Evolutionary conservation across 2,888 invertebrate species (phyloP), one percentile per base, ranked within the genome.

Genomic region (Eremobia ochroleuca): DNA sequence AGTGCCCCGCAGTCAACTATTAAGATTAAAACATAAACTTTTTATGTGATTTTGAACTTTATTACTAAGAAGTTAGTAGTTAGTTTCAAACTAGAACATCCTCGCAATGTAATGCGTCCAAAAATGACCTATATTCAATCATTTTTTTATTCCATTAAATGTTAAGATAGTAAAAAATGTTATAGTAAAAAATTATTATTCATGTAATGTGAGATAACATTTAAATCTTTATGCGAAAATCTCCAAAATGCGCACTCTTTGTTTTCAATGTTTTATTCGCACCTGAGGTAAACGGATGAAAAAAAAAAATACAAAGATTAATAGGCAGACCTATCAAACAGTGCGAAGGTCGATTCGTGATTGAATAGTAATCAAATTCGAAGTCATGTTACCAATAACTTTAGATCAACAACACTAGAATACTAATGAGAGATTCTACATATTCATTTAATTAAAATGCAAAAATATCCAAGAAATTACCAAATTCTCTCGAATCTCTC

Each of bases 401-500:
- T 77, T 66, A 77, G 59, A 73, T 37, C 68, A 68, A 78, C 25
- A 58, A 64, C 59, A 70, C n/a, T 72, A 21, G 72, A 82, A 74
- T 82, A 76, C 21, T 68, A 74, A 82, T 81, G 25, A 37, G 34
- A 73, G 68, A 73, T 71, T 80, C 62, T 37, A 28, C 40, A 58
- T 76, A 81, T 67, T 6, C 55, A 67, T 66, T 2, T 58, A 72
- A 18, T 52, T 72, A 46, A 55, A 80, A 77, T 82, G 43, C 21
- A 65, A 69, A 76, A 75, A 52, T 71, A 79, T 62, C 66, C 28
- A 67, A 67, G 49, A 59, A 76, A 71, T 93, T 94, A 96, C 96
- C 95, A 96, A 94, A 92, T 96, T 96, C 79, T 96, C 96, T 40
- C 96, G 94, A 86, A 96, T 94, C 91, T 95, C 94, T 74, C 86